These are phyloP conservation scores for Sitophilus oryzae DNA, from an alignment of 1,140 invertebrate genomes.

Conservation along the genomic window DNA sequence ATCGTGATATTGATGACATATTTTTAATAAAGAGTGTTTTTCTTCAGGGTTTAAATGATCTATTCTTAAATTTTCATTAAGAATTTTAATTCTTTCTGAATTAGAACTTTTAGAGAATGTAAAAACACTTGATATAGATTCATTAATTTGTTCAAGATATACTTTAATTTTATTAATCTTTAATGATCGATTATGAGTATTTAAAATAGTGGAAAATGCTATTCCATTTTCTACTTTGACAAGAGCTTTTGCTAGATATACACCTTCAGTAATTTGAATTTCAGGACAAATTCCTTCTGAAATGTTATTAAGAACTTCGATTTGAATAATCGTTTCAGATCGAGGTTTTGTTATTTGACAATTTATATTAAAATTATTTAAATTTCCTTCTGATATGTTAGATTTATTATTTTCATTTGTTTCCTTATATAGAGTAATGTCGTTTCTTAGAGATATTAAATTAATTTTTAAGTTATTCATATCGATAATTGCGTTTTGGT, in stretches of 20 bases:
- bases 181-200: slow-evolving; percentile 10
- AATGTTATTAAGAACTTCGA: slow-evolving; percentile 21
- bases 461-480: too few species aligned
- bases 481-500: too few species aligned
- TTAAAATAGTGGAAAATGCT: too few species aligned
- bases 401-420: too few species aligned
- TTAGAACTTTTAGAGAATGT: neutral
- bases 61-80: slow-evolving; percentile 17
- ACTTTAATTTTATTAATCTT: slow-evolving; percentile 4
- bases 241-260: slow-evolving; percentile 19
- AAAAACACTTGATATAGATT: slow-evolving; percentile 6
- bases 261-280: slow-evolving; percentile 14
- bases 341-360: too few species aligned
- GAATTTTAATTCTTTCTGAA: slow-evolving; percentile 1
- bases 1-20: too few species aligned
- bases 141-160: slow-evolving; percentile 10
- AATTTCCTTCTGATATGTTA: too few species aligned
- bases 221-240: slow-evolving; percentile 14
- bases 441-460: too few species aligned
- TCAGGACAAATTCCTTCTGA: slow-evolving; percentile 18
- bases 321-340: slow-evolving; percentile 16
- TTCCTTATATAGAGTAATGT: too few species aligned
- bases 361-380: too few species aligned
- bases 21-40: too few species aligned
- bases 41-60: slow-evolving; percentile 30